Evolutionary conservation across 2,888 invertebrate genomes (phyloP), one percentile per base, ranked within the genome.

Genomic region (Drosophila anomalipes): DNA sequence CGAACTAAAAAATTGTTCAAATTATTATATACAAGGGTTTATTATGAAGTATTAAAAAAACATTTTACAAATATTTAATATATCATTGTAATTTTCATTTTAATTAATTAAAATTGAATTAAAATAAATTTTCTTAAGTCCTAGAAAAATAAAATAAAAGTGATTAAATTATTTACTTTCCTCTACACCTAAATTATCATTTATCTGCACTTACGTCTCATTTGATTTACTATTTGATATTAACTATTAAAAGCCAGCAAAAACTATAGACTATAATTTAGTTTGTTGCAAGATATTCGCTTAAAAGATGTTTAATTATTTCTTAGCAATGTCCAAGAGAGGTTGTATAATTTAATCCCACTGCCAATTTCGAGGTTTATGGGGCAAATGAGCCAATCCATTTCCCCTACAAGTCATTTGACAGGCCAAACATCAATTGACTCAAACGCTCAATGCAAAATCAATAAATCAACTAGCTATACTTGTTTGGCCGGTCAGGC

Each of bases 401-500:
- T 35, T 57, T 56, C 14, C 56, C 28, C 16, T 16, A 39, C 7
- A 39, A 41, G 30, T 30, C 51, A 32, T 16, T 69, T 39, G 30
- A 26, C 33, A 30, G 28, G 70, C 35, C 53, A 30, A 76, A 61
- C 79, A 62, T 58, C 61, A 61, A 61, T 78, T 72, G 79, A 53
- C 32, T 39, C 58, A 22, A 62, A 54, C 73, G 35, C 56, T 56
- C 59, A 68, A 59, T 54, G 69, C 54, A 59, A 58, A 80, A 76
- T 81, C 78, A 68, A 81, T 81, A 65, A 72, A 72, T 72, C 66
- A 73, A 63, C 37, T 53, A 67, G 63, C 53, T 53, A 74, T 60
- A 10, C 52, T 65, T 47, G 30, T 16, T 51, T 12, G 10, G n/a
- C 16, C 19, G n/a, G 44, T 14, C 28, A 26, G 56, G 35, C 63